Percentiles rank a stretch among this genome's conserved stretches.
Conservation (phyloP, 2,888 invertebrate genomes). For the Brachyopa scutellaris region DNA sequence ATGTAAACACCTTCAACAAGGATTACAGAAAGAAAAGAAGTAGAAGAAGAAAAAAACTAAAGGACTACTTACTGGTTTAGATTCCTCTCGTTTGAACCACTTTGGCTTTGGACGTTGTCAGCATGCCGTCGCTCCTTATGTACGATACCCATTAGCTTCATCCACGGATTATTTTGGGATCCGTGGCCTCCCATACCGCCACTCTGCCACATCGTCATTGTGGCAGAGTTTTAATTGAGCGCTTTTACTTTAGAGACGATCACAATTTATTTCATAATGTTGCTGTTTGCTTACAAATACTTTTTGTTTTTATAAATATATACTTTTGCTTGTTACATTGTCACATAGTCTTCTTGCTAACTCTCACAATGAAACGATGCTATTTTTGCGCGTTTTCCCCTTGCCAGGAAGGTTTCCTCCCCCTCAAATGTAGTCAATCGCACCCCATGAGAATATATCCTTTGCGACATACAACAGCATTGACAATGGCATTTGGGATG, state of each 20-base stretch:
- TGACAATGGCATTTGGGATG: conserved; percentile 17
- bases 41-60: conserved; percentile 2
- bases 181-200: conserved; percentile 89
- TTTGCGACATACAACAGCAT: conserved; percentile 19
- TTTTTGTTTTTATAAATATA: neutral
- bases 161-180: conserved; percentile 91
- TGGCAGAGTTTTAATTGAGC: conserved; percentile 76
- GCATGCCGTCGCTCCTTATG: conserved; percentile 89
- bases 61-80: conserved; percentile 86
- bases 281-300: conserved; percentile 14
- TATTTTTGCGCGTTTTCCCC: neutral
- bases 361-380: neutral
- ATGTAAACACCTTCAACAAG: conserved; percentile 11
- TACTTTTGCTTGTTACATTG: conserved; percentile 37
- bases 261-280: conserved; percentile 58
- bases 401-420: neutral
- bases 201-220: conserved; percentile 90
- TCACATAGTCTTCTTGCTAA: conserved; percentile 16
- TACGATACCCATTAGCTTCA: conserved; percentile 91
- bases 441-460: conserved; percentile 20
- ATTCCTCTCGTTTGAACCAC: conserved; percentile 85
- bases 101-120: conserved; percentile 84
- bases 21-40: conserved; percentile 4
- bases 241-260: conserved; percentile 42
- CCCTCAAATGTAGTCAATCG: conserved; percentile 41